phyloP scores from a whole-genome alignment of 35 echinoderm and acorn worm genomes.

The Ophioderma brevispina region DNA sequence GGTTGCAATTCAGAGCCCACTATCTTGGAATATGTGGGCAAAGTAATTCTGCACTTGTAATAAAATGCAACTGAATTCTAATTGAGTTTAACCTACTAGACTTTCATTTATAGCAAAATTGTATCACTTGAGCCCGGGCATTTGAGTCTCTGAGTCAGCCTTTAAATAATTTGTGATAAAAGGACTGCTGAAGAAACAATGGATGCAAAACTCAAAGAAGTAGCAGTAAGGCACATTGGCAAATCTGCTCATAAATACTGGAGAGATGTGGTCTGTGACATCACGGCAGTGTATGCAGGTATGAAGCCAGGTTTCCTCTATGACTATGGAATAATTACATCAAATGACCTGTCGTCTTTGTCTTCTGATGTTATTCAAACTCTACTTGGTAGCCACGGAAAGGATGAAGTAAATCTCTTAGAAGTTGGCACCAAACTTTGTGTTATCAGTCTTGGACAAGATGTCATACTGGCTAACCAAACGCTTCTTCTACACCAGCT shows the following conservation, averaged over 20 bases:
- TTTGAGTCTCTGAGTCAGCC: too few relatives aligned
- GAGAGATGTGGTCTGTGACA: slow-evolving; percentile 29
- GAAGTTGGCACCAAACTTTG: not conserved
- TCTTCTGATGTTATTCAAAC: not conserved
- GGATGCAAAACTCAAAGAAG: not conserved
- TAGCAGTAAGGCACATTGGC: not conserved
- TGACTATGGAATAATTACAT: slow-evolving; percentile 24
- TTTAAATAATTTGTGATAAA: too few relatives aligned
- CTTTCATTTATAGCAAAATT: too few relatives aligned
- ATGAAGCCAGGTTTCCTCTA: slow-evolving; percentile 56
- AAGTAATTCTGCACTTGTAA: too few relatives aligned
- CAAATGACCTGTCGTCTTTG: not conserved
- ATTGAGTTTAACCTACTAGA: too few relatives aligned
- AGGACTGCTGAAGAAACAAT: not conserved
- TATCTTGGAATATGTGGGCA: too few relatives aligned
- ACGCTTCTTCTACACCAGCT: not conserved
- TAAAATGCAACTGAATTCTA: too few relatives aligned
- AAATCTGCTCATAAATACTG: slow-evolving; percentile 35
- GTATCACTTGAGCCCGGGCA: too few relatives aligned
- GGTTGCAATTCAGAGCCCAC: too few relatives aligned
- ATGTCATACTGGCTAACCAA: not conserved
- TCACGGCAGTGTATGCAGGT: slow-evolving; percentile 23
- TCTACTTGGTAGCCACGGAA: not conserved
- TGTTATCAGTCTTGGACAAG: slow-evolving; percentile 8
- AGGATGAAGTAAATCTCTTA: not conserved